These are phyloP conservation scores for Metaphire vulgaris DNA, from an alignment of 1,140 invertebrate species.

Conservation along the genomic window DNA sequence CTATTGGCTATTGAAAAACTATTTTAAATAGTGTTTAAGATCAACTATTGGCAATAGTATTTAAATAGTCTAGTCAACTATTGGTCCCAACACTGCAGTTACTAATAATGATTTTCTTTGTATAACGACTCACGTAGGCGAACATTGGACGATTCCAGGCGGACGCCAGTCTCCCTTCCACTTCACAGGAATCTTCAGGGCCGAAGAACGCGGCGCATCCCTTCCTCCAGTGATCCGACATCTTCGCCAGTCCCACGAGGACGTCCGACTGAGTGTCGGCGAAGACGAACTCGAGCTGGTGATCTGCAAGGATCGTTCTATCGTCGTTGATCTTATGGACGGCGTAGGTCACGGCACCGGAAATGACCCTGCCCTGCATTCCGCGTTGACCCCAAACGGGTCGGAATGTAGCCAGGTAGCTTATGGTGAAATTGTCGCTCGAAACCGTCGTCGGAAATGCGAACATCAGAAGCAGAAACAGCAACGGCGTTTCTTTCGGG, in stretches of 20 bases:
- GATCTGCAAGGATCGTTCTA: conserved; percentile 1
- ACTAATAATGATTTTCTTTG: no score
- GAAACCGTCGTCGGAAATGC: neutral
- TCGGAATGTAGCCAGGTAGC: conserved; percentile 13
- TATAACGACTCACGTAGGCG: conserved; percentile 75
- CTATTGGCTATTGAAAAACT: no score
- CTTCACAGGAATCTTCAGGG: conserved; percentile 83
- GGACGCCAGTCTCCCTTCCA: conserved; percentile 87
- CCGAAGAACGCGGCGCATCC: conserved; percentile 88
- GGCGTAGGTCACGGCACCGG: conserved; percentile 19
- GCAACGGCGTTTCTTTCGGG: no score
- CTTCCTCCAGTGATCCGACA: conserved; percentile 84
- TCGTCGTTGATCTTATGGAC: conserved; percentile 22
- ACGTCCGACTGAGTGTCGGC: conserved; percentile 86
- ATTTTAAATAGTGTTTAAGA: no score
- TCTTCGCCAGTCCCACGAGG: conserved; percentile 69
- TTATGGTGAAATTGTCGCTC: conserved; percentile 7
- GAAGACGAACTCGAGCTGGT: conserved; percentile 68
- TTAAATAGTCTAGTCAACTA: no score
- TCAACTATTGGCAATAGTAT: no score
- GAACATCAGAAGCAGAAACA: neutral
- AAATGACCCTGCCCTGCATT: conserved; percentile 25
- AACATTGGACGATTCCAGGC: conserved; percentile 94
- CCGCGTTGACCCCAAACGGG: neutral
- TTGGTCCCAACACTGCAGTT: no score